Evolutionary conservation across 1,140 invertebrate genomes (phyloP), one percentile per base, ranked within the genome.

Genomic region (Danaus melanippus): DNA sequence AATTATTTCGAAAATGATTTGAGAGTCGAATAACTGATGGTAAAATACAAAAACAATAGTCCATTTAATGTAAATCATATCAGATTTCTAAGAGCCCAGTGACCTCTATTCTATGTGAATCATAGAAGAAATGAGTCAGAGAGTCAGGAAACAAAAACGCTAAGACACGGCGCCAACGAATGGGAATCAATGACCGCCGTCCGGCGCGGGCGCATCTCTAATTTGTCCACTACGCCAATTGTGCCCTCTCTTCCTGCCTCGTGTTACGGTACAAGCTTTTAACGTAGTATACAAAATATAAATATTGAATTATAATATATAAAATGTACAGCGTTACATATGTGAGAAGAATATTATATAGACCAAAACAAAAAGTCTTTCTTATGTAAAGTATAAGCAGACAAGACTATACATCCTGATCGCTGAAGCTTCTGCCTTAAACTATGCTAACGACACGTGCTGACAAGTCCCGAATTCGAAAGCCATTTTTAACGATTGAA

Each of bases 201-300:
- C 74, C 78, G 76, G 64, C 67, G 67, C 68, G 64, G 65, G 73
- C 62, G 60, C 64, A 68, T 66, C 67, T 64, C 70, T 79, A 79
- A 82, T 80, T 83, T 74, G 78, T 69, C 73, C 73, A 71, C 78
- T 69, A 70, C 71, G 67, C 61, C 79, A 82, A 83, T 85, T 85
- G 79, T 77, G 66, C 53, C 65, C 71, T 69, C 57, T 71, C 71
- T 83, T 85, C 82, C 82, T 85, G 79, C 78, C 56, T 58, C 64
- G 46, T 56, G 46, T 43, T 48, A 49, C 57, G 56, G 64, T 50
- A 53, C 62, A 74, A 68, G 67, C 48, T 54, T 49, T 32, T 32
- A 32, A 32, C 21, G 15, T 1, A 15, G 1, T 1, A 15, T 15
- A 15, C 15, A 32, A 0, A 32, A 32, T 32, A 32, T 8, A 4